Evolutionary conservation across 2,888 invertebrate genomes (phyloP), one percentile per base, ranked within the genome.

Genomic region (Tetranychus piercei): DNA sequence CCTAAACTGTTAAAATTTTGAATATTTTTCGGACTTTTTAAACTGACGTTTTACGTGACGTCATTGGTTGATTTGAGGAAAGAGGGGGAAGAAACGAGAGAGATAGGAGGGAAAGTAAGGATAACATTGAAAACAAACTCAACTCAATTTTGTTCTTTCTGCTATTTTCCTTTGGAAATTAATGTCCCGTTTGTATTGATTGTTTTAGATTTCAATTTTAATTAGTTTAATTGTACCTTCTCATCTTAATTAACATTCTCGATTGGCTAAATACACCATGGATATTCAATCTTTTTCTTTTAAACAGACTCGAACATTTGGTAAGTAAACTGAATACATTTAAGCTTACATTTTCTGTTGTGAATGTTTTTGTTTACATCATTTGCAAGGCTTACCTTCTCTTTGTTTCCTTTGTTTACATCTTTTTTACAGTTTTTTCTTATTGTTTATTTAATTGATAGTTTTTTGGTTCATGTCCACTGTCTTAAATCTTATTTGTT

Each of bases 241-340:
- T 55, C 11, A 15, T 55, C 15, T 55, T 15, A 55, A 9, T 55
- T 55, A 15, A 15, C 15, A 55, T 9, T 55, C 34, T 34, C 34
- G 67, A 67, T 67, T 67, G 67, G 67, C n/a, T n/a, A 5, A 67
- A 22, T 67, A 11, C 23, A 22, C 8, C 11, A 67, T 67, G 67
- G 23, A 67, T 22, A n/a, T 67, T 67, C 67, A 22, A 22, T 22
- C 23, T n/a, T 67, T 67, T n/a, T 67, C 67, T 18, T 67, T 67
- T 67, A 67, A 67, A 67, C 55, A 55, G 7, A 55, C 55, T 55
- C 55, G 55, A 55, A 6, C 55, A 55, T 55, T 55, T 55, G 55
- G 55, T 55, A 55, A 55, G 55, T 55, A 55, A 15, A 34, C 34
- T 34, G 34, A 34, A 34, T 34, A 34, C 34, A 34, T 34, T 34